Conservation (phyloP, 1,140 invertebrate genomes). For the Microplitis demolitor region DNA sequence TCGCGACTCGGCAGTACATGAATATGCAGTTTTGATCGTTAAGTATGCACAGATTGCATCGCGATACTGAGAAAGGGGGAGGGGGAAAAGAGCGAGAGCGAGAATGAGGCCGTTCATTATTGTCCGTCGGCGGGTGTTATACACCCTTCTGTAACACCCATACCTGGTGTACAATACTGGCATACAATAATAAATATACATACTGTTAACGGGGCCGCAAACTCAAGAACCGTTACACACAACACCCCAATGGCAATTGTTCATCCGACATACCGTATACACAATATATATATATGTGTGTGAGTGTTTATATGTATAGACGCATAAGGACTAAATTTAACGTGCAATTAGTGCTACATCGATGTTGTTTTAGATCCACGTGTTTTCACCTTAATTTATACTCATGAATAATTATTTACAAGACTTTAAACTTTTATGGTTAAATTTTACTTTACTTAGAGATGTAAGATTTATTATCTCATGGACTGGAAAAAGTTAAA, state of each 20-base stretch:
- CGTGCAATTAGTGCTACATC: slow-evolving; percentile 51
- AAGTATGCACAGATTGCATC: slow-evolving; percentile 62
- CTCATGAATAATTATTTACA: not conserved
- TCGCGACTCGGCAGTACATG: slow-evolving; percentile 47
- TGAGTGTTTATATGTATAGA: not conserved
- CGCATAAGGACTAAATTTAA: slow-evolving; percentile 43
- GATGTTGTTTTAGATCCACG: slow-evolving; percentile 26
- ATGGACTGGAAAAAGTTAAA: no score
- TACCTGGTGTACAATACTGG: not conserved
- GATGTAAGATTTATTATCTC: no score
- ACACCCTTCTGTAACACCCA: slow-evolving; percentile 18
- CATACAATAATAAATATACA: not conserved
- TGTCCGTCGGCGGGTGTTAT: slow-evolving; percentile 44
- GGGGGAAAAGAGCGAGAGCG: no score
- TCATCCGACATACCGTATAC: not conserved
- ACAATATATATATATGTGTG: no score
- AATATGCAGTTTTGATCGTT: slow-evolving; percentile 62
- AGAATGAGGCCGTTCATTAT: slow-evolving; percentile 56
- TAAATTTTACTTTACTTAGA: no score
- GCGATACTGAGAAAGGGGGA: slow-evolving; percentile 48
- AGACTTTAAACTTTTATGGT: no score
- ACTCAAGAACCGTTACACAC: not conserved
- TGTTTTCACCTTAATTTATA: not conserved
- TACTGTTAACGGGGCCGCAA: not conserved
- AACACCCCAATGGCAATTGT: no score